phyloP scores from a whole-genome alignment of 2,113 vertebrate species.

The Nycticorax nycticorax region DNA sequence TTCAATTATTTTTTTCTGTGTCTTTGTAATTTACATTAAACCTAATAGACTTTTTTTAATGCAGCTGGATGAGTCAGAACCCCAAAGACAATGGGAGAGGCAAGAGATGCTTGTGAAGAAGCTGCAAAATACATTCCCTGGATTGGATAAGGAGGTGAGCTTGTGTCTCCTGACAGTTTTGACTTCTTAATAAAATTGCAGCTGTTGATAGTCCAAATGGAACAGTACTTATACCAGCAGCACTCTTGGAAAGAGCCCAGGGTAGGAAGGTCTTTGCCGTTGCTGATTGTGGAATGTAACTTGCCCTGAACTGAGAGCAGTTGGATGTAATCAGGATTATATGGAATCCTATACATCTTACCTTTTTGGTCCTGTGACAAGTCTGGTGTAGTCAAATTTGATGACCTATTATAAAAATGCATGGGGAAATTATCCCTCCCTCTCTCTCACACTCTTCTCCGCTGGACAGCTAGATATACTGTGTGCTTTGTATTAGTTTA shows the following conservation, averaged over 20 bases:
- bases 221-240: neutral
- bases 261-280: neutral
- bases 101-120: conserved; percentile 85
- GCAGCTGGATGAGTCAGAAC: conserved; percentile 64
- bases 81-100: conserved; percentile 79
- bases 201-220: neutral
- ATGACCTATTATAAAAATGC: neutral
- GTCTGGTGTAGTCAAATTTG: neutral
- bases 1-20: neutral
- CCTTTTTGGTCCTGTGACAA: neutral
- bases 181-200: neutral
- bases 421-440: neutral
- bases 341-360: neutral
- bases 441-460: neutral
- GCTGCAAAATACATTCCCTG: conserved; percentile 88
- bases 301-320: neutral
- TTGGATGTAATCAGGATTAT: neutral
- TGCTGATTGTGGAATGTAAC: neutral
- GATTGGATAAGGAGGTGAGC: conserved; percentile 87
- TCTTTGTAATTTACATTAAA: neutral
- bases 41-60: neutral
- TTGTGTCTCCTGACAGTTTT: neutral
- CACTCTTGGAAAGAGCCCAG: neutral
- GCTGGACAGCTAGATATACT: too few species aligned
- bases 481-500: neutral